These are phyloP conservation scores for Liopterus haemorrhoidalis DNA, from an alignment of 2,888 invertebrate species.

Conservation along the genomic window DNA sequence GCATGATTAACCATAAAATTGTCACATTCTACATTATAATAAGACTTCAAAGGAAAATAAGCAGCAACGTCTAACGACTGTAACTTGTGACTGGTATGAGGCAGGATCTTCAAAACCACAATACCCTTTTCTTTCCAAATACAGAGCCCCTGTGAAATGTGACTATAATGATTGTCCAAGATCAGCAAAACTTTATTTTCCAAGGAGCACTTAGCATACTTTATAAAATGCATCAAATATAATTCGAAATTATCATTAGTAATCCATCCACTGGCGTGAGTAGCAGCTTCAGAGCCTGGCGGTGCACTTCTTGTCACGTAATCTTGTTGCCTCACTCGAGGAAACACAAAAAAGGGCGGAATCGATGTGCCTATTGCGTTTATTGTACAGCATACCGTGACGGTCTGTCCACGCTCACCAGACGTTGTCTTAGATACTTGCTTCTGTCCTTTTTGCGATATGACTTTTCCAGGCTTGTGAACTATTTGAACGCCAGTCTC, in stretches of 20 bases:
- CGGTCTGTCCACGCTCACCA: slow-evolving; percentile 38
- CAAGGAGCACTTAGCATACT: slow-evolving; percentile 31
- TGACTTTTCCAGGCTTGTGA: slow-evolving; percentile 1
- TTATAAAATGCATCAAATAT: slow-evolving; percentile 35
- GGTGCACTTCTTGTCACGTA: slow-evolving; percentile 38
- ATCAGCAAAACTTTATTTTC: slow-evolving; percentile 33
- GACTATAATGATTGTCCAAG: slow-evolving; percentile 36
- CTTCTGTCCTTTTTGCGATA: slow-evolving; percentile 35
- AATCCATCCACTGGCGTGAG: slow-evolving; percentile 37
- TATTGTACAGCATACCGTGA: slow-evolving; percentile 37
- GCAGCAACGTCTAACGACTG: slow-evolving; percentile 34
- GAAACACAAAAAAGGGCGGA: slow-evolving; percentile 41
- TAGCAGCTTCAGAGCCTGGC: slow-evolving; percentile 33
- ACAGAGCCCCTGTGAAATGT: slow-evolving; percentile 34
- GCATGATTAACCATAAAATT: slow-evolving; percentile 32
- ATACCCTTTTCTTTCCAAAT: slow-evolving; percentile 39
- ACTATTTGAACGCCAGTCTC: slow-evolving; percentile 8
- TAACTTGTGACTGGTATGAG: slow-evolving; percentile 35
- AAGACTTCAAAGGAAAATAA: slow-evolving; percentile 34
- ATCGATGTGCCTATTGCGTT: slow-evolving; percentile 38
- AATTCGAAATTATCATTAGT: slow-evolving; percentile 32
- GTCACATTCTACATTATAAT: slow-evolving; percentile 26
- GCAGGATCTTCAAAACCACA: slow-evolving; percentile 35
- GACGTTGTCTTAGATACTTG: slow-evolving; percentile 39
- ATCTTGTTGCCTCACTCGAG: slow-evolving; percentile 35